Evolutionary conservation across 1,140 invertebrate genomes (phyloP).

Genomic region (Calosoma granatense): DNA sequence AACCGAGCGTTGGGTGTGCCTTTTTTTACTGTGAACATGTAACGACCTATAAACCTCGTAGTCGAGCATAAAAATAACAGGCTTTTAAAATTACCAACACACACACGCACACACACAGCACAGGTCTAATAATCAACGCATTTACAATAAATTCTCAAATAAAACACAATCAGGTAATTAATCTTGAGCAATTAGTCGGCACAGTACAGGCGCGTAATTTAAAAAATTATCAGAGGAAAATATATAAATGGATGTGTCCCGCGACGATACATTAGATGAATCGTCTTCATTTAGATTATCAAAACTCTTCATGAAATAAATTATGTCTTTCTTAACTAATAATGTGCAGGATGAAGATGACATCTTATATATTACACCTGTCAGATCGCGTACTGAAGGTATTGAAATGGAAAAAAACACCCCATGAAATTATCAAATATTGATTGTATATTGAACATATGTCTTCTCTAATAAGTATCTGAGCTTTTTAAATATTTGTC

Average conservation of each 20-base stretch:
- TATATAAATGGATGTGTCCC: too few species aligned
- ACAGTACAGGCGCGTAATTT: neutral
- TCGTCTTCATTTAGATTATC: neutral
- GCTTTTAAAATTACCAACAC: too few species aligned
- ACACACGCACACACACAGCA: neutral
- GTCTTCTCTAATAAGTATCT: too few species aligned
- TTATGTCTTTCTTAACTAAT: neutral
- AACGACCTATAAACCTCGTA: neutral
- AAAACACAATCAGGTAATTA: slow-evolving; percentile 3
- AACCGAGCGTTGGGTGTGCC: neutral
- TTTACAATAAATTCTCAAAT: slow-evolving; percentile 2
- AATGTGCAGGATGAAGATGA: too few species aligned
- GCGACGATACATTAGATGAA: neutral
- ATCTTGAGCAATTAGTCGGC: neutral
- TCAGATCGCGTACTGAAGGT: too few species aligned
- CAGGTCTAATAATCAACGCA: neutral
- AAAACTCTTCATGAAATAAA: neutral
- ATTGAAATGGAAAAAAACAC: too few species aligned
- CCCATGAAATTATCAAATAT: too few species aligned
- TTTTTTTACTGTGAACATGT: neutral
- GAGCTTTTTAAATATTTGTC: too few species aligned
- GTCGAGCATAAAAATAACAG: neutral
- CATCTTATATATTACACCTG: too few species aligned
- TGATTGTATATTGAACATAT: too few species aligned
- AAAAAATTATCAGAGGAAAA: slow-evolving; percentile 4